Conservation (phyloP, 2,888 invertebrate genomes). For the Dasysyrphus tricinctus region DNA sequence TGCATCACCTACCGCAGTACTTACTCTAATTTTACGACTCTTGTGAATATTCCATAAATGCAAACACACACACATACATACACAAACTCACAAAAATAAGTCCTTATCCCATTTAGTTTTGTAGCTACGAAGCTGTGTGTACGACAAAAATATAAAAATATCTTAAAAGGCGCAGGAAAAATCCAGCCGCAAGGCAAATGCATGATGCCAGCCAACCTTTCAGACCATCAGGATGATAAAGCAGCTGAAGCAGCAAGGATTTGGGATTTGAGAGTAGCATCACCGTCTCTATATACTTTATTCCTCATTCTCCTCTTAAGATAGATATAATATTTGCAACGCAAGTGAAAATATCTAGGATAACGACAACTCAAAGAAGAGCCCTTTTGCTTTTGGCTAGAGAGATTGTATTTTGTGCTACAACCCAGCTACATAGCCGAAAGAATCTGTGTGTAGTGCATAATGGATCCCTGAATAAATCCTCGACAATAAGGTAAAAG, state of each 20-base stretch:
- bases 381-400: conserved; percentile 35
- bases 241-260: conserved; percentile 41
- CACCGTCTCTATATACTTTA: not conserved
- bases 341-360: conserved; percentile 62
- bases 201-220: conserved; percentile 38
- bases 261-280: conserved; percentile 55
- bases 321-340: conserved; percentile 36
- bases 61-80: not conserved
- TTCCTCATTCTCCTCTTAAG: conserved; percentile 3
- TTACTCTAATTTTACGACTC: conserved; percentile 73
- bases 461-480: conserved; percentile 54
- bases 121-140: not conserved
- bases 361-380: conserved; percentile 65
- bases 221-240: conserved; percentile 18
- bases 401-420: conserved; percentile 26
- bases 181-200: conserved; percentile 59
- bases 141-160: conserved; percentile 49
- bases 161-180: conserved; percentile 45
- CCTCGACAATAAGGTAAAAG: conserved; percentile 59
- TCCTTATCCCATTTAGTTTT: conserved; percentile 52
- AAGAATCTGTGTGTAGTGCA: conserved; percentile 39
- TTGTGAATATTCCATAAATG: conserved; percentile 50
- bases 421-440: not conserved
- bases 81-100: conserved; percentile 37
- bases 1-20: conserved; percentile 76